Evolutionary conservation across 2,113 vertebrate genomes (phyloP).

Genomic region (Ranitomeya variabilis): DNA sequence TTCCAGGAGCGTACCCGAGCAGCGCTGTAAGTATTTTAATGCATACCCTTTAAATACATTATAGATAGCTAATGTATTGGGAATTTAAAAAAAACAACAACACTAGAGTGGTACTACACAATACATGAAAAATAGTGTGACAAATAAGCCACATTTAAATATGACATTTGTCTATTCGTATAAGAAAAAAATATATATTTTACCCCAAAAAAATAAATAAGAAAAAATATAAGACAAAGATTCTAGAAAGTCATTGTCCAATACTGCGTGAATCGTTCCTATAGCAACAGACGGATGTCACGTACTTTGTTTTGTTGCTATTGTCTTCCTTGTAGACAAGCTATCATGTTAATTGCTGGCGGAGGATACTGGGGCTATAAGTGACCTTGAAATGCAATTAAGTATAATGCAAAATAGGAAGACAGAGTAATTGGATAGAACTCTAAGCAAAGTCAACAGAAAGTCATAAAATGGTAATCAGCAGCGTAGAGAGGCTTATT

Average conservation of each 20-base stretch:
- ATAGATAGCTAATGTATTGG: too few relatives aligned
- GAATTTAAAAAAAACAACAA: too few relatives aligned
- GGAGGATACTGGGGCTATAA: constrained; percentile 53
- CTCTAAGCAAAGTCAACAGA: constrained; percentile 56
- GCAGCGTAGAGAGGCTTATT: constrained; percentile 33
- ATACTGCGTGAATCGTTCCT: constrained; percentile 44
- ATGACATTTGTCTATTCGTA: not conserved
- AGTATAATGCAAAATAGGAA: constrained; percentile 56
- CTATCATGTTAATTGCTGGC: constrained; percentile 56
- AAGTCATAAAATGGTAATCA: constrained; percentile 54
- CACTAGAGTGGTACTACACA: not conserved
- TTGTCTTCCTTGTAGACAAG: constrained; percentile 56
- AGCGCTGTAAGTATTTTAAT: too few relatives aligned
- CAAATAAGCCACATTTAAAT: not conserved
- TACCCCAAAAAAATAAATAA: not conserved
- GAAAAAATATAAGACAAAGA: constrained; percentile 8
- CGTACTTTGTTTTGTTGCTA: constrained; percentile 55
- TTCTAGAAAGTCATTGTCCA: constrained; percentile 41
- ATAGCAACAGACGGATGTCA: constrained; percentile 55
- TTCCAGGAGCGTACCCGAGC: too few relatives aligned
- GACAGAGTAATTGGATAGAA: constrained; percentile 56
- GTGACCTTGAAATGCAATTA: constrained; percentile 58
- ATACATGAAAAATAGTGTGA: not conserved
- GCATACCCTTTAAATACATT: too few relatives aligned
- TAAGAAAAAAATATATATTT: not conserved